Percentiles rank a stretch among this genome's conserved stretches.
These are phyloP conservation scores for Arbacia lixula DNA, from an alignment of 53 echinoderm and acorn worm species.

Conservation along the genomic window DNA sequence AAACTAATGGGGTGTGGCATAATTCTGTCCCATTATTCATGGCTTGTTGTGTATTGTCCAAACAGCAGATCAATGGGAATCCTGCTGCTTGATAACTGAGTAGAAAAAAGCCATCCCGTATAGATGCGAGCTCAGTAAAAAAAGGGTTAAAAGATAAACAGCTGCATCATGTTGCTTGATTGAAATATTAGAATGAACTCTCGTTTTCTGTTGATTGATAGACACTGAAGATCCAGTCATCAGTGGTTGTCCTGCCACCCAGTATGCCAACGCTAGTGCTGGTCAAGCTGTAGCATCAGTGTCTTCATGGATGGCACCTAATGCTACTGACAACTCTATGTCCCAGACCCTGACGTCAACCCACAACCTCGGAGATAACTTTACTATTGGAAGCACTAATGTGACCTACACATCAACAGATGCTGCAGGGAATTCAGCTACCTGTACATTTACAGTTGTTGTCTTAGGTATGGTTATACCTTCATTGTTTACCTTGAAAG, in stretches of 20 bases:
- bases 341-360: background rate
- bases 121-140: too few relatives aligned
- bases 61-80: too few relatives aligned
- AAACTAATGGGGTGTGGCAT: too few relatives aligned
- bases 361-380: slow-evolving; percentile 1
- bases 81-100: too few relatives aligned
- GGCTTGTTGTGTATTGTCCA: too few relatives aligned
- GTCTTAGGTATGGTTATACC: background rate
- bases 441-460: background rate
- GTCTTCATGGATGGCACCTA: slow-evolving; percentile 8
- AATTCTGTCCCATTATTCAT: too few relatives aligned
- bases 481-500: background rate
- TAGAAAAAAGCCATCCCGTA: too few relatives aligned
- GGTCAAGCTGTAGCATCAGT: background rate
- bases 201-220: background rate
- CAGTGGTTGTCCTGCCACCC: background rate
- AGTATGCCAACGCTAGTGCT: background rate
- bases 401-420: slow-evolving; percentile 51
- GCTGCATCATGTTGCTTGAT: too few relatives aligned
- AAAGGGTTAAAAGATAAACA: too few relatives aligned
- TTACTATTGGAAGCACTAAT: background rate
- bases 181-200: background rate
- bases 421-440: slow-evolving; percentile 24
- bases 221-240: slow-evolving; percentile 13
- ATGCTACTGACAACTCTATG: background rate